phyloP scores from a whole-genome alignment of 1,140 invertebrate species.

The Drosophila baimaii region DNA sequence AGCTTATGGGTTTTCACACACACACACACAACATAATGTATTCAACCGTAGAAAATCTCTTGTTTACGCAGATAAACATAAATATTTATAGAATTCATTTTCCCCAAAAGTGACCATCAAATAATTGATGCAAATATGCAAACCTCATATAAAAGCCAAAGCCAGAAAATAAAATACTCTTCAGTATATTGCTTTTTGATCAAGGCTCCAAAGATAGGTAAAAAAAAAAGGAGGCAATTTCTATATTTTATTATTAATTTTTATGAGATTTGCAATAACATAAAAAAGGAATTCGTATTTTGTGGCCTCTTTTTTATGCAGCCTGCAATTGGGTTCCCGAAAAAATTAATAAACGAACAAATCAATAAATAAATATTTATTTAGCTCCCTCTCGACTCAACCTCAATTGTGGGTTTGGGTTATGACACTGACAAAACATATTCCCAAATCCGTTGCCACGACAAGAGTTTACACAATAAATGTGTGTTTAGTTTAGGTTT shows the following conservation, averaged over 20 bases:
- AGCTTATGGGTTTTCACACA: conserved; percentile 6
- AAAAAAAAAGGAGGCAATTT: conserved; percentile 21
- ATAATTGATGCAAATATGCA: conserved; percentile 39
- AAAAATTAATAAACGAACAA: conserved; percentile 41
- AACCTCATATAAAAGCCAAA: conserved; percentile 30
- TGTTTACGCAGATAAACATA: conserved; percentile 30
- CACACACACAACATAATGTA: background rate
- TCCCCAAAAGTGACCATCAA: conserved; percentile 32
- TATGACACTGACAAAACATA: conserved; percentile 42
- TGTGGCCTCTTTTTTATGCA: conserved; percentile 40
- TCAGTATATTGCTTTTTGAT: conserved; percentile 30
- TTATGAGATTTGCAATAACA: conserved; percentile 41
- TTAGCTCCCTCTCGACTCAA: conserved; percentile 32
- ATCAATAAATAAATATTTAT: conserved; percentile 80
- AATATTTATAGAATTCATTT: conserved; percentile 34
- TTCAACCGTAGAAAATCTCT: conserved; percentile 23
- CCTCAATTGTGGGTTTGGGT: background rate
- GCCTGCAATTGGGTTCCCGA: conserved; percentile 30
- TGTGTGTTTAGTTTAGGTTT: conserved; percentile 38
- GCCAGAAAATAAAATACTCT: conserved; percentile 37
- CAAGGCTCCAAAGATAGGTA: conserved; percentile 18
- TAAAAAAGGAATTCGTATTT: conserved; percentile 62
- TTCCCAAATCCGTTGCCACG: conserved; percentile 60
- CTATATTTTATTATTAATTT: conserved; percentile 53
- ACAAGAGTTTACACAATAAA: conserved; percentile 75